Evolutionary conservation across 1,140 invertebrate genomes (phyloP).

Genomic region (Rhopalosiphum padi): DNA sequence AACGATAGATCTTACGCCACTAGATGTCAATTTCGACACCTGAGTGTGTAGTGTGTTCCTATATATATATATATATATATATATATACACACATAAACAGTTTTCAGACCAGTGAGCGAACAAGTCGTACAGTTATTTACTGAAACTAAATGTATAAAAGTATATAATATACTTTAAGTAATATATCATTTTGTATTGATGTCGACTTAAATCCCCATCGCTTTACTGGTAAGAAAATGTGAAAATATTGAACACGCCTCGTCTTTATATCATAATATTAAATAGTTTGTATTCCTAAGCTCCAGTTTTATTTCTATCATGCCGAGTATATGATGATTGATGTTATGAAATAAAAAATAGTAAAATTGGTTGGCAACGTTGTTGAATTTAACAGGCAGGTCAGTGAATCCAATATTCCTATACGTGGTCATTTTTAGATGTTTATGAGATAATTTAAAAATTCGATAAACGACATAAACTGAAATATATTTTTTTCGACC

Average conservation of each 20-base stretch:
- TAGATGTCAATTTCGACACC: background rate
- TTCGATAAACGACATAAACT: background rate
- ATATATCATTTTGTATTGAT: background rate
- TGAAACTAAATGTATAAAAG: background rate
- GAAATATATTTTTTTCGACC: background rate
- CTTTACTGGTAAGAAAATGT: background rate
- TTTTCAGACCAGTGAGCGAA: background rate
- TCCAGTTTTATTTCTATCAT: background rate
- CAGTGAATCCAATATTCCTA: background rate
- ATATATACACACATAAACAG: background rate
- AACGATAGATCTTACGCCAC: background rate
- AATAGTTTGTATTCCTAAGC: background rate
- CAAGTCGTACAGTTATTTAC: background rate
- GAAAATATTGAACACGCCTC: background rate
- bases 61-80: background rate
- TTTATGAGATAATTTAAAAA: background rate
- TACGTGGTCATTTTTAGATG: background rate
- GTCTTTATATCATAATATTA: background rate
- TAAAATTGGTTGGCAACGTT: background rate
- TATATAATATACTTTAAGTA: background rate
- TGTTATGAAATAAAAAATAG: conserved; percentile 9
- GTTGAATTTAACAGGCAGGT: background rate
- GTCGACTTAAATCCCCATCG: background rate
- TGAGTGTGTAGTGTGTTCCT: background rate
- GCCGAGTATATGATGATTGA: background rate